phyloP scores from a whole-genome alignment of 2,888 invertebrate genomes.

The Hybos culiciformis region DNA sequence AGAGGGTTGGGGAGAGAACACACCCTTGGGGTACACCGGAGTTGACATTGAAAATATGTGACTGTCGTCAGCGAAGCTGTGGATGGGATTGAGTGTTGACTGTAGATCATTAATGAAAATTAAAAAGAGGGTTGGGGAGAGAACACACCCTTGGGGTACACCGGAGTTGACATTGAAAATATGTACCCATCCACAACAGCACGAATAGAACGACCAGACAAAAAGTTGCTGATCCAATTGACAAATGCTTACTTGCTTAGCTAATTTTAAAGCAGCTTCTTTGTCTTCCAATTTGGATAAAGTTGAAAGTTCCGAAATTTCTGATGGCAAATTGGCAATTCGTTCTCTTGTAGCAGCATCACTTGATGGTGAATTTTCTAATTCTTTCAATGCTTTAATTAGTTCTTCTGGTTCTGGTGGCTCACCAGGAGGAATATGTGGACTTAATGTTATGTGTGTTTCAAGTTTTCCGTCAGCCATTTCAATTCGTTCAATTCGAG shows the following conservation, averaged over 20 bases:
- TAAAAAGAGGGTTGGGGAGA: no score
- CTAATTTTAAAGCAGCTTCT: conserved; percentile 63
- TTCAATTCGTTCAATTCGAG: conserved; percentile 39
- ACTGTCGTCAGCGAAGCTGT: no score
- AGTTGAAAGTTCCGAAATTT: conserved; percentile 82
- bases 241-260: conserved; percentile 51
- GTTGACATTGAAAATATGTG: no score
- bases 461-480: conserved; percentile 60
- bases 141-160: no score
- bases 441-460: conserved; percentile 62
- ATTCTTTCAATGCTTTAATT: conserved; percentile 65
- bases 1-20: no score
- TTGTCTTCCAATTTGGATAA: conserved; percentile 77
- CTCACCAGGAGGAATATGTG: conserved; percentile 64
- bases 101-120: no score
- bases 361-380: conserved; percentile 90
- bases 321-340: conserved; percentile 85
- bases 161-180: no score
- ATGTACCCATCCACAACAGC: no score
- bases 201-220: no score
- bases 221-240: no score
- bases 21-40: no score
- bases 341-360: conserved; percentile 85
- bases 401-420: conserved; percentile 89
- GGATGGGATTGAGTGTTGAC: no score